A percentile compares a stretch with the other conserved stretches of the same genome.
Evolutionary conservation across 2,113 vertebrate species (phyloP).

Genomic region (Lota lota): DNA sequence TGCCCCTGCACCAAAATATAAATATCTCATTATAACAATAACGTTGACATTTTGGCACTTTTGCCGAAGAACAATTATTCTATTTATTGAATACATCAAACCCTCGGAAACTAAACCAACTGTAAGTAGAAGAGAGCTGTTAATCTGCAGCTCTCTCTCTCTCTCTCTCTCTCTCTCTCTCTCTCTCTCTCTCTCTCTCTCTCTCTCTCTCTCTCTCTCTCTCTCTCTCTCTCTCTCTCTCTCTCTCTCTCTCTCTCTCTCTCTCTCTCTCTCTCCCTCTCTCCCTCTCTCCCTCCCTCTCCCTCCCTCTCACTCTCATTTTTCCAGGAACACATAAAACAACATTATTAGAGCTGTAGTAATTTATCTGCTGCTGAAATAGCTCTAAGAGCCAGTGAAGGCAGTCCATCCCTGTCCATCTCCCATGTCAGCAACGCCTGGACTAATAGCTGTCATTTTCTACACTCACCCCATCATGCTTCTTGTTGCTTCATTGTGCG

Average conservation of each 20-base stretch:
- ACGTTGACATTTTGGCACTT: no score
- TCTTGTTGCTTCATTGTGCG: no score
- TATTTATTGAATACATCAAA: no score
- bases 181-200: background rate
- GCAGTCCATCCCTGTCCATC: background rate
- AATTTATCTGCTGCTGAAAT: conserved; percentile 12
- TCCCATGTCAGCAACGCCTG: background rate
- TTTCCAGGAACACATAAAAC: conserved; percentile 29
- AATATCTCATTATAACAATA: no score
- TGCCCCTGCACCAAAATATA: no score
- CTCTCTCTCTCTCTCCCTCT: background rate
- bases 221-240: background rate
- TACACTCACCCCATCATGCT: background rate
- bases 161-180: no score
- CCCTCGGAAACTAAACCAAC: no score
- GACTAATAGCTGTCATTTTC: no score
- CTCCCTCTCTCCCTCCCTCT: background rate
- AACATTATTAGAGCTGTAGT: conserved; percentile 29
- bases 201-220: background rate
- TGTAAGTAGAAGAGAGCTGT: no score
- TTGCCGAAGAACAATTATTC: no score
- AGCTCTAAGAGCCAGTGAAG: conserved; percentile 26
- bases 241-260: no score
- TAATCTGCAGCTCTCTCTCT: no score
- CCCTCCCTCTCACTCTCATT: background rate